Evolutionary conservation across 1,140 invertebrate species (phyloP), one percentile per base, ranked within the genome.

Genomic region (Anthonomus grandis): DNA sequence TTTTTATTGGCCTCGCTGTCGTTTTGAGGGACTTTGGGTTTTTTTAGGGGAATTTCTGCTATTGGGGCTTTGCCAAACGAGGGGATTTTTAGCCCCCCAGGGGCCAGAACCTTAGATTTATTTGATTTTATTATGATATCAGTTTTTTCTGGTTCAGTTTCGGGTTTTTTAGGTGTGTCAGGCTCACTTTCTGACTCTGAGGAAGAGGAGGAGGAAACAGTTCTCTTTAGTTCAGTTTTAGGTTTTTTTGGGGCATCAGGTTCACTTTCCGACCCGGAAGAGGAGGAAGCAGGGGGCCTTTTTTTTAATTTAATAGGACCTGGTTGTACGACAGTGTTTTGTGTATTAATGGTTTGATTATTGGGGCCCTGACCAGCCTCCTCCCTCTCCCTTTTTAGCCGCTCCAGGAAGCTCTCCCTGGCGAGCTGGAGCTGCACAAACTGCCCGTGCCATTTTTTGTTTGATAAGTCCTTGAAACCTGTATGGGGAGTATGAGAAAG

Each of bases 1-100:
- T 81, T 83, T 36, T 76, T 72, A 57, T 84, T 81, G 6, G 81
- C 60, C 38, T 57, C 39, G 34, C 38, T 49, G 6, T 42, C 52
- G 60, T 54, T 59, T 57, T 60, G n/a, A n/a, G n/a, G n/a, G n/a
- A 37, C 18, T 51, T n/a, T n/a, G n/a, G n/a, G n/a, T 25, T 47
- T 44, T 42, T 18, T 13, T 13, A 22, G 9, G 41, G 59, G 49
- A 39, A 56, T 56, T 45, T 25, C 41, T 10, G 31, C 5, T 37
- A 60, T 62, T 12, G 59, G 57, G 25, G 49, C 31, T 41, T 62
- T 47, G n/a, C 50, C 57, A 23, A 55, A 42, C 22, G 49, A 56
- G 45, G 57, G 42, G 31, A 57, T 59, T 65, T 61, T 58, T n/a
- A 49, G 36, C 23, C 25, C 23, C 25, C 22, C 25, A 27, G 59